Conservation (phyloP, 2,888 invertebrate genomes). For the Brachylomia viminalis region DNA sequence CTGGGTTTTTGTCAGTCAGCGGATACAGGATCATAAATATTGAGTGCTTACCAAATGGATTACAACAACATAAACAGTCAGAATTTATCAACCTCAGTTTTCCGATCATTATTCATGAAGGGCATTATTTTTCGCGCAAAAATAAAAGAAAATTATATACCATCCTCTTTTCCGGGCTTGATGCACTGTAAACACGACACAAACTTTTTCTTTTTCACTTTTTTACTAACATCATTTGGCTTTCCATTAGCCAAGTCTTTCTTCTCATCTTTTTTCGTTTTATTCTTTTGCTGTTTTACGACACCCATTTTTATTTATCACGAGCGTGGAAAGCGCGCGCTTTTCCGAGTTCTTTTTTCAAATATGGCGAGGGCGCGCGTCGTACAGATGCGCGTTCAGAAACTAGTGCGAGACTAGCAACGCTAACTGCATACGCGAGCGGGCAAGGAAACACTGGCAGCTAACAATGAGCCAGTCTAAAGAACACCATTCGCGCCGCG, state of each 20-base stretch:
- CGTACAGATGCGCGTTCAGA: conserved; percentile 86
- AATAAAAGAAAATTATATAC: conserved; percentile 73
- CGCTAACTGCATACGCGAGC: conserved; percentile 87
- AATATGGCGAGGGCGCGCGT: conserved; percentile 76
- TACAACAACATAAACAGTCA: conserved; percentile 33
- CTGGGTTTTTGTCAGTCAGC: conserved; percentile 25
- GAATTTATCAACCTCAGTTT: conserved; percentile 40
- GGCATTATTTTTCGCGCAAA: conserved; percentile 24
- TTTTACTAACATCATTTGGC: conserved; percentile 81
- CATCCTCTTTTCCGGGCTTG: conserved; percentile 86
- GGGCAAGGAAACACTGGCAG: conserved; percentile 84
- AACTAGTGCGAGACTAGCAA: conserved; percentile 88
- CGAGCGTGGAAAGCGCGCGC: conserved; percentile 72
- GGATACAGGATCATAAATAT: conserved; percentile 42
- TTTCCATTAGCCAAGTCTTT: conserved; percentile 82
- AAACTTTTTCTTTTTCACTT: conserved; percentile 88
- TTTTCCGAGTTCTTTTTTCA: conserved; percentile 67
- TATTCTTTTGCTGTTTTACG: conserved; percentile 83
- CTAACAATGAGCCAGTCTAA: conserved; percentile 77
- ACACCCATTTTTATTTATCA: conserved; percentile 84
- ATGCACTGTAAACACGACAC: conserved; percentile 90
- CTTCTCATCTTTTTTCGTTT: conserved; percentile 78
- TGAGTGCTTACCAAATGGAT: conserved; percentile 48
- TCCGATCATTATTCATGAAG: conserved; percentile 55
- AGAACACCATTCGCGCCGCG: conserved; percentile 73